Evolutionary conservation across 2,888 invertebrate genomes (phyloP).

Genomic region (Pecten maximus): DNA sequence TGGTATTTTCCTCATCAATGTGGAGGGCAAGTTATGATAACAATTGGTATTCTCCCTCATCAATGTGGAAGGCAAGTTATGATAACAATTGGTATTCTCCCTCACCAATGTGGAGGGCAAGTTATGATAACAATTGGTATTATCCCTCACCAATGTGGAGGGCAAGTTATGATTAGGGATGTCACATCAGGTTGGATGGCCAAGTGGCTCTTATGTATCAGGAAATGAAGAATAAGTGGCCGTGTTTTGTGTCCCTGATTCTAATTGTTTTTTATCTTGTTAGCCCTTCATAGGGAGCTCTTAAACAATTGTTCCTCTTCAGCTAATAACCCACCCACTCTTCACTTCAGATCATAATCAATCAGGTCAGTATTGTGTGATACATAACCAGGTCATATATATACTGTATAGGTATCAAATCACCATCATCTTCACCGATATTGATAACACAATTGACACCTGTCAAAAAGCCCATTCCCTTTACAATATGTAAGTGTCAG

Average conservation of each 20-base stretch:
- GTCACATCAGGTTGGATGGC: neutral
- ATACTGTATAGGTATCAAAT: neutral
- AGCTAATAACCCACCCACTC: neutral
- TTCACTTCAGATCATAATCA: neutral
- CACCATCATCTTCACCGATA: neutral
- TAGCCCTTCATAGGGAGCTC: neutral
- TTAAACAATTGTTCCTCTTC: neutral
- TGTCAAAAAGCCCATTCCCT: neutral
- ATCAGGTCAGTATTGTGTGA: neutral
- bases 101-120: no score
- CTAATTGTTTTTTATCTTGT: neutral
- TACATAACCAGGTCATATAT: neutral
- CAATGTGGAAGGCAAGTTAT: no score
- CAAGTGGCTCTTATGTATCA: neutral
- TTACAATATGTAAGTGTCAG: neutral
- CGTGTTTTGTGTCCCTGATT: neutral
- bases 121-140: no score
- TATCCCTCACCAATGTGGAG: no score
- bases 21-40: no score
- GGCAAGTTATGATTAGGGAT: neutral
- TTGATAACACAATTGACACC: constrained; percentile 24
- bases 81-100: no score
- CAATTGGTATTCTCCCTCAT: no score
- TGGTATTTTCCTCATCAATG: no score
- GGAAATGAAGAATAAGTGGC: neutral